Base-by-base conservation (phyloP, 2,113 vertebrate species). In the Hiodon alosoides region DNA sequence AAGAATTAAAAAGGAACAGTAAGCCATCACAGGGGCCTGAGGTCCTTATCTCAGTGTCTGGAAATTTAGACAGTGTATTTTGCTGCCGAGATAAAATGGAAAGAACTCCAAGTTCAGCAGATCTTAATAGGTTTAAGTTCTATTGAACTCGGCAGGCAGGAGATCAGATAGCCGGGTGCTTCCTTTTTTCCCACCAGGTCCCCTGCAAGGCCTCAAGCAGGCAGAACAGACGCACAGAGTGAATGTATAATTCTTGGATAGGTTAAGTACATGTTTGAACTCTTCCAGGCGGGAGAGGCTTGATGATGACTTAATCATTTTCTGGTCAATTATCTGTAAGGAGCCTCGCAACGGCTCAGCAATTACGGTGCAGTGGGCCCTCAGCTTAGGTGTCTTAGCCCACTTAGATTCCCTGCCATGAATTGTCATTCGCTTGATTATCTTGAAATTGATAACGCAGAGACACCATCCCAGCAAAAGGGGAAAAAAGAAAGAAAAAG, bases 261-360 rank as follows among this genome's bases (percentile, higher is more conserved):
- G 95, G 94, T 98, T 98, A 98, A 98, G 95, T 98, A 97, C 94
- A 95, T 95, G 94, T 96, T 97, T 95, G 94, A 96, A 95, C 94
- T 95, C 92, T 95, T 93, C 94, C 91, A 93, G 94, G 94, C 91
- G 90, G 94, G 94, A 94, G 91, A 89, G 92, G 95, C 96, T 94
- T 95, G 93, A 95, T 97, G 96, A 97, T 95, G 95, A 97, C 96
- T 98, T 98, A 97, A 98, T 98, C 94, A 96, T 96, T 98, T 96
- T 97, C 95, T 96, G 95, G 94, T 98, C 96, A 98, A 97, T 98
- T 98, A 98, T 96, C 94, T 96, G 94, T 94, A 93, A 96, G 95
- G 90, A 91, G 94, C 92, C 90, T 90, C 90, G 89, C 90, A 90
- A 92, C 91, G 93, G 88, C 89, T 87, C 88, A 86, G 91, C 91